These are phyloP conservation scores for Parasteatoda lunata DNA, from an alignment of 2,888 invertebrate species.

Conservation along the genomic window DNA sequence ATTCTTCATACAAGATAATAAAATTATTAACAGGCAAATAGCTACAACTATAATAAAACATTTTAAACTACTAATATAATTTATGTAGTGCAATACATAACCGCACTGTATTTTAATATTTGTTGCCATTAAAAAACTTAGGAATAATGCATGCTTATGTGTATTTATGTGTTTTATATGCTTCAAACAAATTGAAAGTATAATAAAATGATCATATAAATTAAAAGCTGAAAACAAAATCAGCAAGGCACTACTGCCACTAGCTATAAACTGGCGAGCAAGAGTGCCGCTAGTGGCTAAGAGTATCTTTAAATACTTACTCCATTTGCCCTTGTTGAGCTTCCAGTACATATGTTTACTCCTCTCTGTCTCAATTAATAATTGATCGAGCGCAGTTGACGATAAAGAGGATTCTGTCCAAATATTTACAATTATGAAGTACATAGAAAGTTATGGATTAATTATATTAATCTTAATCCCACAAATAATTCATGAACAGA, in stretches of 20 bases:
- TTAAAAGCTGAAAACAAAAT: conserved; percentile 55
- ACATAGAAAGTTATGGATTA: conserved; percentile 8
- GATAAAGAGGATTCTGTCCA: conserved; percentile 68
- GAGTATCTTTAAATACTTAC: conserved; percentile 51
- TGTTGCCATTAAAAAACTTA: background rate
- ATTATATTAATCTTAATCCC: conserved; percentile 1
- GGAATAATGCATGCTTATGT: background rate
- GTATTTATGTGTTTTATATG: background rate
- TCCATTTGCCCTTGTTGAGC: conserved; percentile 59
- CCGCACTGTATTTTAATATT: too few relatives aligned
- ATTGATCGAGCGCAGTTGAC: conserved; percentile 69
- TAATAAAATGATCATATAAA: conserved; percentile 12
- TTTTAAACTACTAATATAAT: too few relatives aligned
- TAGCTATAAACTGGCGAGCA: conserved; percentile 35
- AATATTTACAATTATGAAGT: conserved; percentile 50
- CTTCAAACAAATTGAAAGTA: background rate
- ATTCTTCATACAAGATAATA: too few relatives aligned
- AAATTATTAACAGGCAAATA: too few relatives aligned
- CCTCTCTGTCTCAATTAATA: conserved; percentile 65
- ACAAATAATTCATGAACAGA: background rate
- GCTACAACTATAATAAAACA: too few relatives aligned
- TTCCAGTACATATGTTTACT: conserved; percentile 68
- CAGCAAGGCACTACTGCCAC: conserved; percentile 63
- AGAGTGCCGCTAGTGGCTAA: conserved; percentile 52
- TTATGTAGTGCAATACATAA: too few relatives aligned